These are phyloP conservation scores for Psittacula cyanocephala DNA, from an alignment of 2,113 vertebrate genomes.

Conservation along the genomic window DNA sequence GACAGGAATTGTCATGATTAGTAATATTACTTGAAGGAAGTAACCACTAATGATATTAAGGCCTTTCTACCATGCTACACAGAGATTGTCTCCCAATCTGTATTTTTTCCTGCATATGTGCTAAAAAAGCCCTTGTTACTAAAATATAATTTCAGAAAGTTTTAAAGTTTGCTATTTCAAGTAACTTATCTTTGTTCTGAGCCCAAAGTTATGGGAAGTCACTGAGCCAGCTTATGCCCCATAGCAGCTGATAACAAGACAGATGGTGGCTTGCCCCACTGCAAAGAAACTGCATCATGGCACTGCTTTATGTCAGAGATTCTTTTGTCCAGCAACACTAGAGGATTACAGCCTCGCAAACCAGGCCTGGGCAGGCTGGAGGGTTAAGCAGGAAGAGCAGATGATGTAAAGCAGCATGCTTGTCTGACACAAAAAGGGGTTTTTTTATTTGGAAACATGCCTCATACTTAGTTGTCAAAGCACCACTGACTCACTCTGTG, in stretches of 20 bases:
- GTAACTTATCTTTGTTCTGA: neutral
- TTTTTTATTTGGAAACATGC: neutral
- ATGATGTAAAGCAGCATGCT: neutral
- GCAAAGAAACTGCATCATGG: neutral
- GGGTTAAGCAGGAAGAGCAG: neutral
- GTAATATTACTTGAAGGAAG: conserved; percentile 2
- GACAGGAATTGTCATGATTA: conserved; percentile 34
- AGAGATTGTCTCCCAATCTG: neutral
- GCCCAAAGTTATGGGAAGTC: neutral
- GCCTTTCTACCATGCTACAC: neutral
- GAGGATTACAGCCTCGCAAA: neutral
- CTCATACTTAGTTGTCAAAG: neutral
- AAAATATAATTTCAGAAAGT: neutral
- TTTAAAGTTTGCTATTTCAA: neutral
- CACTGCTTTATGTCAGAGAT: neutral
- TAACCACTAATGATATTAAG: neutral
- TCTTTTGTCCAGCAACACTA: neutral
- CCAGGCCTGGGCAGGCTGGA: neutral
- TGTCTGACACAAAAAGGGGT: neutral
- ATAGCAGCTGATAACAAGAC: neutral
- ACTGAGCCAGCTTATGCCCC: neutral
- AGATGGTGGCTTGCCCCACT: neutral
- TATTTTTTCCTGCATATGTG: neutral
- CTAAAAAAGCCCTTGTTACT: neutral
- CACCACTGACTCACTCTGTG: neutral